Conservation (phyloP, 2,797 vertebrate genomes). For the Catostomus latipinnis region DNA sequence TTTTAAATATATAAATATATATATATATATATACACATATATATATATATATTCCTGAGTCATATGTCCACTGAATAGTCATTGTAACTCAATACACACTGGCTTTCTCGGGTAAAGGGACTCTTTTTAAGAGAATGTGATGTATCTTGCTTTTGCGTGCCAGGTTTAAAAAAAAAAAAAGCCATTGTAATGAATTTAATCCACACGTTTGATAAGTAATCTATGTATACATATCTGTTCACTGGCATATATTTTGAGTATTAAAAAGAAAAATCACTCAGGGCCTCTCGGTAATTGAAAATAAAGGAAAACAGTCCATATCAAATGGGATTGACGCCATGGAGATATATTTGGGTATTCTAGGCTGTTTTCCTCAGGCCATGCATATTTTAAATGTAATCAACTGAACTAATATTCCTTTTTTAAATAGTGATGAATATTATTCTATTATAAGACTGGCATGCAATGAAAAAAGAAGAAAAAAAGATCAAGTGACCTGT, state of each 20-base stretch:
- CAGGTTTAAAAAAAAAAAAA: slow-evolving; percentile 73
- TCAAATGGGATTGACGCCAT: slow-evolving; percentile 78
- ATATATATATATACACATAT: slow-evolving; percentile 6
- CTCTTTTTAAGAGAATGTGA: slow-evolving; percentile 70
- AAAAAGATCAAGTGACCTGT: slow-evolving; percentile 70
- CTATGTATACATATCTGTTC: slow-evolving; percentile 86
- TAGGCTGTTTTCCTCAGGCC: slow-evolving; percentile 82
- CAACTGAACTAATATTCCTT: slow-evolving; percentile 73
- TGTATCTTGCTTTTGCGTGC: slow-evolving; percentile 76
- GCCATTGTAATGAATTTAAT: slow-evolving; percentile 85
- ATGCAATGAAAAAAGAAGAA: slow-evolving; percentile 77
- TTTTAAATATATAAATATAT: slow-evolving; percentile 34
- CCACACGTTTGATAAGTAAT: slow-evolving; percentile 86
- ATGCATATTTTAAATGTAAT: slow-evolving; percentile 81
- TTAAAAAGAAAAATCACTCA: slow-evolving; percentile 73
- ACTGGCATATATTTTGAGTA: slow-evolving; percentile 86
- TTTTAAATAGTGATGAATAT: slow-evolving; percentile 80
- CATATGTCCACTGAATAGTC: slow-evolving; percentile 78
- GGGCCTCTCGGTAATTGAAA: slow-evolving; percentile 84
- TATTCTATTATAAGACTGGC: slow-evolving; percentile 83
- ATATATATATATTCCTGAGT: slow-evolving; percentile 66
- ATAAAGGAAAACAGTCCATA: slow-evolving; percentile 81
- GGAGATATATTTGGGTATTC: slow-evolving; percentile 79
- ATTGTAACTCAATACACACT: slow-evolving; percentile 71
- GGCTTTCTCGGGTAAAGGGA: slow-evolving; percentile 76